Evolutionary conservation across 1,140 invertebrate genomes (phyloP).

Genomic region (Psix sp.): DNA sequence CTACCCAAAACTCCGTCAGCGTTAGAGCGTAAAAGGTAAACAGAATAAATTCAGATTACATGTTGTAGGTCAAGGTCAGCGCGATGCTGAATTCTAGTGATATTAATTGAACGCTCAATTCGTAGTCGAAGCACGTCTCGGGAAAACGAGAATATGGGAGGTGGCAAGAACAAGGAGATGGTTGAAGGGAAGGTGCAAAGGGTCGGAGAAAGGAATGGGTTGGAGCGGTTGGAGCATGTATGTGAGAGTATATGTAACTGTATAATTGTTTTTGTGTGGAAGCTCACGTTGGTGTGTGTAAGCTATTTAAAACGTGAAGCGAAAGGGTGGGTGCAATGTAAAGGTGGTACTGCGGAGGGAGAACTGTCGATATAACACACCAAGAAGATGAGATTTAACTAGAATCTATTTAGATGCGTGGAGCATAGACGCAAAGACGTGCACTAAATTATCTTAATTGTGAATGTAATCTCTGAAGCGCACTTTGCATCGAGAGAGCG

Average conservation of each 20-base stretch:
- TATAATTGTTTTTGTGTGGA: constrained; percentile 44
- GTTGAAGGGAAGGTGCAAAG: constrained; percentile 10
- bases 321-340: constrained; percentile 35
- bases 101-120: constrained; percentile 45
- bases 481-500: constrained; percentile 43
- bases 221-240: constrained; percentile 3
- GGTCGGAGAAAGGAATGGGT: constrained; percentile 21
- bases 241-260: constrained; percentile 42
- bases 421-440: constrained; percentile 51
- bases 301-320: constrained; percentile 63
- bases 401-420: constrained; percentile 64
- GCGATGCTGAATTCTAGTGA: constrained; percentile 9
- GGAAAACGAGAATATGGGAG: constrained; percentile 40
- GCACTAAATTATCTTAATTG: constrained; percentile 69
- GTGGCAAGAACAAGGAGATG: constrained; percentile 21
- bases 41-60: constrained; percentile 18
- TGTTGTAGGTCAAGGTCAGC: constrained; percentile 52
- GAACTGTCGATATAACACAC: constrained; percentile 43
- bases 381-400: constrained; percentile 57
- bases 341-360: constrained; percentile 2
- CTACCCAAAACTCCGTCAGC: neutral
- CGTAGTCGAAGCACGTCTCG: constrained; percentile 45
- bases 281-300: constrained; percentile 29
- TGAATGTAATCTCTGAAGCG: constrained; percentile 64
- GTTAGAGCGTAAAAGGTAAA: constrained; percentile 9